Evolutionary conservation across 2,888 invertebrate species (phyloP).

Genomic region (Eupithecia vulgata): DNA sequence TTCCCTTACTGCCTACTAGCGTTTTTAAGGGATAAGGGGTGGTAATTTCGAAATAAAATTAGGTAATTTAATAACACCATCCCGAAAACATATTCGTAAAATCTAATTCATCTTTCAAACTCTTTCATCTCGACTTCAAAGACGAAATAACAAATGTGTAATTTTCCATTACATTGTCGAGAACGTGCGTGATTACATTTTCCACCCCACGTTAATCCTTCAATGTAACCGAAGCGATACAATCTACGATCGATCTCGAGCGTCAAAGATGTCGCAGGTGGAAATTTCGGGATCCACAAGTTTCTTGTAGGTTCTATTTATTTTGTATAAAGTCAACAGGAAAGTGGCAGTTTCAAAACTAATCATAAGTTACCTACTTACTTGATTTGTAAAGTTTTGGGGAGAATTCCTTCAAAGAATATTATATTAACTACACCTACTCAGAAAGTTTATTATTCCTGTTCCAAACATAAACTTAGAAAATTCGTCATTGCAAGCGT

Average conservation of each 20-base stretch:
- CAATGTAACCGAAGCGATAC: conserved; percentile 43
- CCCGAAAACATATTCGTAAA: background rate
- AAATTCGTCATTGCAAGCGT: too few relatives aligned
- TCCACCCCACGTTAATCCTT: conserved; percentile 27
- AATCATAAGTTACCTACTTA: background rate
- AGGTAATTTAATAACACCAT: background rate
- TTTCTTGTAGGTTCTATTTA: background rate
- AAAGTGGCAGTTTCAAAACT: background rate
- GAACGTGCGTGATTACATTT: conserved; percentile 32
- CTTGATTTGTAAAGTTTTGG: background rate
- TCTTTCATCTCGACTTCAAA: conserved; percentile 17
- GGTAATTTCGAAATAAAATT: background rate
- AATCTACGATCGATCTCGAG: conserved; percentile 23
- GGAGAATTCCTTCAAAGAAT: background rate
- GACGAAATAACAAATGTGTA: conserved; percentile 17
- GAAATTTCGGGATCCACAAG: background rate
- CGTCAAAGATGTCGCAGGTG: conserved; percentile 18
- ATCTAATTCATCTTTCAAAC: background rate
- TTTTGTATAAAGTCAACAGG: background rate
- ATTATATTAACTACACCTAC: too few relatives aligned
- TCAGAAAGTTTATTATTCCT: too few relatives aligned
- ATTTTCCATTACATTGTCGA: conserved; percentile 36
- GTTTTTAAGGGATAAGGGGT: background rate
- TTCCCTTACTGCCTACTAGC: background rate
- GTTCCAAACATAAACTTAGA: too few relatives aligned